phyloP scores from a whole-genome alignment of 1,140 invertebrate species.

The Ceratina australensis region DNA sequence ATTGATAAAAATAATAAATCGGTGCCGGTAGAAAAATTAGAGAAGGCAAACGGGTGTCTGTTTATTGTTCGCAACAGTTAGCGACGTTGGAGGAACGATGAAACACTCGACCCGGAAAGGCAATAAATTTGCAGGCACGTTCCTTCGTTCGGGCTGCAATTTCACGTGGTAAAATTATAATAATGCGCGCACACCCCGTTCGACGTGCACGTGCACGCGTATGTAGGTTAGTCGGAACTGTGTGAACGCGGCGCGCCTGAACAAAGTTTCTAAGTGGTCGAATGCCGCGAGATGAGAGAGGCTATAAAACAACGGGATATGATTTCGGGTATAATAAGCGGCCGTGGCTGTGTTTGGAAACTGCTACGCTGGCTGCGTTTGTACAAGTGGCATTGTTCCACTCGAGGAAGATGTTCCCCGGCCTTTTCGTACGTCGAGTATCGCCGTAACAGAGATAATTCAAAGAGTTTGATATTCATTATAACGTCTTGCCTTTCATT shows the following conservation, averaged over 20 bases:
- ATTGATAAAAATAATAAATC: no score
- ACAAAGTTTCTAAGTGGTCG: conserved; percentile 26
- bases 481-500: not conserved
- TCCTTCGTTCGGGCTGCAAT: conserved; percentile 12
- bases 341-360: not conserved
- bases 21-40: no score
- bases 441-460: not conserved
- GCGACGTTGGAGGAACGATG: conserved; percentile 5
- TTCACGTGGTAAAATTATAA: conserved; percentile 12
- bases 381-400: not conserved
- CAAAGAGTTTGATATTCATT: not conserved
- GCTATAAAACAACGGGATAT: conserved; percentile 19
- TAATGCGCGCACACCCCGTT: not conserved
- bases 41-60: not conserved
- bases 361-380: not conserved
- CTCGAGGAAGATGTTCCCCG: not conserved
- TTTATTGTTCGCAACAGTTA: not conserved
- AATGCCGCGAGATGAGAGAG: conserved; percentile 1
- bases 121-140: not conserved
- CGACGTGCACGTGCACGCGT: not conserved
- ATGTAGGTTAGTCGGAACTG: not conserved
- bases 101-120: not conserved
- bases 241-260: not conserved
- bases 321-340: conserved; percentile 9
- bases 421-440: not conserved